A percentile compares a stretch with the other conserved stretches of the same genome.
These are phyloP conservation scores for Volucella bombylans DNA, from an alignment of 2,888 invertebrate genomes.

Conservation along the genomic window DNA sequence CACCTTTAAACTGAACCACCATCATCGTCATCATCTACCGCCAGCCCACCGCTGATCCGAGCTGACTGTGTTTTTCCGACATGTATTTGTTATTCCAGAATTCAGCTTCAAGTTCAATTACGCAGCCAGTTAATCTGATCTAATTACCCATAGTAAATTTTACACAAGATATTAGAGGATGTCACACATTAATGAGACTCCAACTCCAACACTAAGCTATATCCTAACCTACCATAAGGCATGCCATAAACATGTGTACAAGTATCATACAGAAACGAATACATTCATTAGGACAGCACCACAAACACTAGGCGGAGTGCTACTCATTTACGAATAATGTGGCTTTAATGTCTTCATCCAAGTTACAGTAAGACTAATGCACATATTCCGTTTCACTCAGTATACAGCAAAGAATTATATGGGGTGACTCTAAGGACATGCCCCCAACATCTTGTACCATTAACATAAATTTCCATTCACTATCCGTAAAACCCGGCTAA, in stretches of 20 bases:
- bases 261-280: not conserved
- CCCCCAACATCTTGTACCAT: slow-evolving; percentile 42
- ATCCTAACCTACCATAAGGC: not conserved
- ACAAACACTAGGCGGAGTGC: slow-evolving; percentile 20
- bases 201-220: slow-evolving; percentile 5
- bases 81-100: not conserved
- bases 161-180: slow-evolving; percentile 37
- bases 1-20: too few relatives aligned
- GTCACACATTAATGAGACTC: slow-evolving; percentile 44
- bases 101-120: slow-evolving; percentile 46
- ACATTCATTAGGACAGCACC: slow-evolving; percentile 33
- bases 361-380: slow-evolving; percentile 36
- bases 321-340: slow-evolving; percentile 48
- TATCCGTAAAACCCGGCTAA: not conserved
- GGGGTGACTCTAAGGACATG: not conserved
- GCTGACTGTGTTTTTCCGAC: too few relatives aligned
- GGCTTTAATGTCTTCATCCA: slow-evolving; percentile 39
- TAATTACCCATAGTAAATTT: slow-evolving; percentile 51
- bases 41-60: too few relatives aligned
- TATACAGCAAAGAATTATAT: not conserved
- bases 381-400: not conserved
- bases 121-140: slow-evolving; percentile 54
- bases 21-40: too few relatives aligned
- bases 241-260: slow-evolving; percentile 32
- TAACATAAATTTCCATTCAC: slow-evolving; percentile 37